Conservation (phyloP, 2,888 invertebrate species). For the Entomobrya proxima region DNA sequence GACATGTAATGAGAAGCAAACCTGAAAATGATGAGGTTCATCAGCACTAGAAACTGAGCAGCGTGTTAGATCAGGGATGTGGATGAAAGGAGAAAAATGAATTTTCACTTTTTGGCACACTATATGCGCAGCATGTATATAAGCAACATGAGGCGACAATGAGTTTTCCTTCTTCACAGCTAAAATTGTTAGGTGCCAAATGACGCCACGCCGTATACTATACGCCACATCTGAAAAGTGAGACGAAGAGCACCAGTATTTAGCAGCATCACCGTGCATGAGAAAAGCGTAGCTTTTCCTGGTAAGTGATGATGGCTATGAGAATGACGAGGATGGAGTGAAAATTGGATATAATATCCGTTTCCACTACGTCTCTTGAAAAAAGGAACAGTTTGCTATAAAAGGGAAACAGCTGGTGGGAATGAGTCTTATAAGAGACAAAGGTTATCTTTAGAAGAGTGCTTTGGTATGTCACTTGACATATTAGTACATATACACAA, state of each 20-base stretch:
- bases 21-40: slow-evolving; percentile 67
- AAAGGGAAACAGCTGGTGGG: slow-evolving; percentile 52
- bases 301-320: slow-evolving; percentile 22
- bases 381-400: not conserved
- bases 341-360: slow-evolving; percentile 46
- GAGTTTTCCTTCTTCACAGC: slow-evolving; percentile 40
- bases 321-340: slow-evolving; percentile 21
- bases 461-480: slow-evolving; percentile 33
- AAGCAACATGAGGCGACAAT: slow-evolving; percentile 58
- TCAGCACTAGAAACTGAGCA: slow-evolving; percentile 26
- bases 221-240: slow-evolving; percentile 12
- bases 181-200: slow-evolving; percentile 60
- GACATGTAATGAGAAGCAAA: slow-evolving; percentile 66
- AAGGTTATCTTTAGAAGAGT: not conserved
- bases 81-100: slow-evolving; percentile 62
- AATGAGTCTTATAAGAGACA: slow-evolving; percentile 5
- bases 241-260: not conserved
- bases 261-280: not conserved
- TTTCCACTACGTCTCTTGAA: not conserved
- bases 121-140: not conserved
- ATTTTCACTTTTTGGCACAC: slow-evolving; percentile 48
- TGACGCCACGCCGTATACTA: slow-evolving; percentile 50
- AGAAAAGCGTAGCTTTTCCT: not conserved
- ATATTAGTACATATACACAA: slow-evolving; percentile 23
- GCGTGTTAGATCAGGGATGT: slow-evolving; percentile 9